A percentile compares a stretch with the other conserved stretches of the same genome.
Evolutionary conservation across 2,113 vertebrate species (phyloP).

Genomic region (Todiramphus chloris): DNA sequence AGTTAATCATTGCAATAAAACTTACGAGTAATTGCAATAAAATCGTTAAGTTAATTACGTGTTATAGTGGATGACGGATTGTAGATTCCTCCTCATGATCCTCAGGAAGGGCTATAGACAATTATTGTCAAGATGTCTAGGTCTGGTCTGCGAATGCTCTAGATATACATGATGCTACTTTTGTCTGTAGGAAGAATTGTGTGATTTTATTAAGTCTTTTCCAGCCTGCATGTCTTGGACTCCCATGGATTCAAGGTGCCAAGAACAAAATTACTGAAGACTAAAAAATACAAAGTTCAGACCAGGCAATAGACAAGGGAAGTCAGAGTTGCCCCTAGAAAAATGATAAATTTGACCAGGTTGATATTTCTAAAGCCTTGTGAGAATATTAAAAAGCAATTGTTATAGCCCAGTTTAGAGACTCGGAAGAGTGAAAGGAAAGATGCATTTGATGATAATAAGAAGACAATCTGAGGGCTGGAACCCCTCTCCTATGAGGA

Average conservation of each 20-base stretch:
- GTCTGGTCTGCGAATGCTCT: background rate
- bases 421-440: background rate
- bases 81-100: background rate
- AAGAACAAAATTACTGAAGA: background rate
- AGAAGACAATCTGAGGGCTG: background rate
- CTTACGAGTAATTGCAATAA: background rate
- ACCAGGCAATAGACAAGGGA: background rate
- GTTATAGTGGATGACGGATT: background rate
- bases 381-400: background rate
- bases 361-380: background rate
- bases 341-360: background rate
- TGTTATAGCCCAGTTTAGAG: background rate
- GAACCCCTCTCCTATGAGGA: too few species aligned
- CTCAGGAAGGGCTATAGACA: background rate
- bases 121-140: background rate
- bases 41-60: background rate
- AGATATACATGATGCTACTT: background rate
- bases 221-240: background rate
- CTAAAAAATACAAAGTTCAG: background rate
- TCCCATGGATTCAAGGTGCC: background rate
- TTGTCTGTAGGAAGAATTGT: background rate
- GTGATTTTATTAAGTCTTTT: background rate
- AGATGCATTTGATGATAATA: background rate
- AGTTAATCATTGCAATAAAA: background rate
- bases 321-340: background rate